These are phyloP conservation scores for Noctua comes DNA, from an alignment of 2,888 invertebrate species.

Conservation along the genomic window DNA sequence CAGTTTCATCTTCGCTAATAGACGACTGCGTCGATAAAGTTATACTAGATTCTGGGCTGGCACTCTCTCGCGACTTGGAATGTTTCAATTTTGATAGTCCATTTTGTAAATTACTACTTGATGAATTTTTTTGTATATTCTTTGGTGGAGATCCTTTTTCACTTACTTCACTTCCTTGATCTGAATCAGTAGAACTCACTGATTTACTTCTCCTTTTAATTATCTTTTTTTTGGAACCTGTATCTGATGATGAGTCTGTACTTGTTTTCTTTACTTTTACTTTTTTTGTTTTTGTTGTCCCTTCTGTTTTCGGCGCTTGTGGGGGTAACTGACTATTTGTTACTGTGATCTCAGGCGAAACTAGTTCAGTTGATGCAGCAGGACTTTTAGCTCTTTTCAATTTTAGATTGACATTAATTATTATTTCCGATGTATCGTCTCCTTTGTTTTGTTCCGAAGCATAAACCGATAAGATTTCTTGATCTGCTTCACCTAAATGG, in stretches of 20 bases:
- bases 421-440: conserved; percentile 84
- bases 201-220: conserved; percentile 86
- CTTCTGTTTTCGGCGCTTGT: conserved; percentile 87
- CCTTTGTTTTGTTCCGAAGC: conserved; percentile 79
- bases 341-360: conserved; percentile 85
- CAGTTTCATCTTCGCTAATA: conserved; percentile 86
- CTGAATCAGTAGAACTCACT: conserved; percentile 86
- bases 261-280: conserved; percentile 83
- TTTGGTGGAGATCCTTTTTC: conserved; percentile 77
- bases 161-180: conserved; percentile 78
- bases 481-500: conserved; percentile 72
- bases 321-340: conserved; percentile 87
- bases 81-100: conserved; percentile 79
- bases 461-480: conserved; percentile 76
- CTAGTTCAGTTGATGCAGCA: conserved; percentile 76
- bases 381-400: conserved; percentile 84
- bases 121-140: conserved; percentile 72
- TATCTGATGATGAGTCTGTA: conserved; percentile 83
- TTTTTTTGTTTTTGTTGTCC: conserved; percentile 80
- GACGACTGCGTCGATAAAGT: conserved; percentile 89
- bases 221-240: conserved; percentile 82
- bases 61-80: conserved; percentile 85
- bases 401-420: conserved; percentile 87
- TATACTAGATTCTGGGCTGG: conserved; percentile 87
- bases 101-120: conserved; percentile 77